Conservation (phyloP, 2,888 invertebrate species). For the Xanthorhoe spadicearia region DNA sequence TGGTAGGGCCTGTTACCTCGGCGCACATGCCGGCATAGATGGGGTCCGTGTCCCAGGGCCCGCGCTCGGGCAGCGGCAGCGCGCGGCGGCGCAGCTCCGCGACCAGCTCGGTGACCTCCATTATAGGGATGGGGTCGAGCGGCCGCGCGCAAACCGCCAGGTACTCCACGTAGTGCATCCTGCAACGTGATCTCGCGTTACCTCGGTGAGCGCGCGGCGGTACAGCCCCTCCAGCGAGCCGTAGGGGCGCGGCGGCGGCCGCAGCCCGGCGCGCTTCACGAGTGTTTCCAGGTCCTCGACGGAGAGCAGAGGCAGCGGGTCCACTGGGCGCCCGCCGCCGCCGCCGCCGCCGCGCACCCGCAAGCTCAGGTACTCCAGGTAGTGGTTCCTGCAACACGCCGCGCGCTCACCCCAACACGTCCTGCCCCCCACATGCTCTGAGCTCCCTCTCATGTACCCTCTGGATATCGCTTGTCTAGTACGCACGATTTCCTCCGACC, state of each 20-base stretch:
- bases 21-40: conserved; percentile 93
- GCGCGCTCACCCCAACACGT: conserved; percentile 43
- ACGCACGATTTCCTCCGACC: no score
- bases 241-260: conserved; percentile 90
- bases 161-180: conserved; percentile 98
- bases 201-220: conserved; percentile 87
- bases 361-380: conserved; percentile 94
- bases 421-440: neutral
- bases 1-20: conserved; percentile 87
- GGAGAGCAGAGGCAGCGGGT: conserved; percentile 90
- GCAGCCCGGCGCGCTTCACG: conserved; percentile 89
- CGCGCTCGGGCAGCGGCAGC: conserved; percentile 92
- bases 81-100: conserved; percentile 94
- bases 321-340: conserved; percentile 87
- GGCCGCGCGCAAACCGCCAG: conserved; percentile 94
- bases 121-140: conserved; percentile 95
- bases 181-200: conserved; percentile 87
- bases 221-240: conserved; percentile 88
- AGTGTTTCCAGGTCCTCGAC: conserved; percentile 93
- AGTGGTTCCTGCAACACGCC: conserved; percentile 90
- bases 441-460: no score
- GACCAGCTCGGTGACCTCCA: conserved; percentile 93
- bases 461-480: neutral
- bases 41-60: conserved; percentile 92
- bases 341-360: conserved; percentile 88